Evolutionary conservation across 2,888 invertebrate species (phyloP).

Genomic region (Phorcus lineatus): DNA sequence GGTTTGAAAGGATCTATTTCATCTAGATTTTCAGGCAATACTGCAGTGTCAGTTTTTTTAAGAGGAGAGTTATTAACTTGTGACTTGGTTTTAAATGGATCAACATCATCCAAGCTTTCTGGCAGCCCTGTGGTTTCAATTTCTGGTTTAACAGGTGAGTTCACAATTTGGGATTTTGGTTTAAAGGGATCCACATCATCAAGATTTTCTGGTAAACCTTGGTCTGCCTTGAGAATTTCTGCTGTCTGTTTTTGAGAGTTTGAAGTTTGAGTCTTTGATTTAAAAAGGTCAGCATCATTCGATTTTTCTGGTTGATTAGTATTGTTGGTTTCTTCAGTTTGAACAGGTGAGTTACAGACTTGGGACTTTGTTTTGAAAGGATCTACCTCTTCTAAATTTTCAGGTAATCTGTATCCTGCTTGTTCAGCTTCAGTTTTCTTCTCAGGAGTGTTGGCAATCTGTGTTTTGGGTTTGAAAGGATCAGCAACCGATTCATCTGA

Average conservation of each 20-base stretch:
- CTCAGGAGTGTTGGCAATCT: slow-evolving; percentile 14
- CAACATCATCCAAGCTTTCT: slow-evolving; percentile 23
- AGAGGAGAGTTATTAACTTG: background rate
- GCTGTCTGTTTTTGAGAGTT: background rate
- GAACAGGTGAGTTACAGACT: background rate
- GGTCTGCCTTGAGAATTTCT: background rate
- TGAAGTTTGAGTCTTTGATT: background rate
- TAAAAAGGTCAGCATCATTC: background rate
- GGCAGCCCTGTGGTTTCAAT: background rate
- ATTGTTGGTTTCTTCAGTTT: background rate
- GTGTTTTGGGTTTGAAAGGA: slow-evolving; percentile 13
- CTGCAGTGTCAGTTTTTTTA: slow-evolving; percentile 24
- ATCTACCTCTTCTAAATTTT: slow-evolving; percentile 34
- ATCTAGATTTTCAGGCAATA: background rate
- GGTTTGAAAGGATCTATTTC: background rate
- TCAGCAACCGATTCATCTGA: background rate
- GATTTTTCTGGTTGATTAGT: background rate
- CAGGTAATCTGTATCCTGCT: slow-evolving; percentile 28
- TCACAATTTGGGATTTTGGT: background rate
- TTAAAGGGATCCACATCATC: slow-evolving; percentile 10
- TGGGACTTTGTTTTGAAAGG: background rate
- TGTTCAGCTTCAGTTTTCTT: background rate
- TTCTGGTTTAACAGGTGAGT: background rate
- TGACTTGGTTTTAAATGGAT: slow-evolving; percentile 3
- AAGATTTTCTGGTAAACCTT: background rate